A percentile compares a stretch with the other conserved stretches of the same genome.
phyloP scores from a whole-genome alignment of 2,888 invertebrate species.

The Trissonchulus sp. region DNA sequence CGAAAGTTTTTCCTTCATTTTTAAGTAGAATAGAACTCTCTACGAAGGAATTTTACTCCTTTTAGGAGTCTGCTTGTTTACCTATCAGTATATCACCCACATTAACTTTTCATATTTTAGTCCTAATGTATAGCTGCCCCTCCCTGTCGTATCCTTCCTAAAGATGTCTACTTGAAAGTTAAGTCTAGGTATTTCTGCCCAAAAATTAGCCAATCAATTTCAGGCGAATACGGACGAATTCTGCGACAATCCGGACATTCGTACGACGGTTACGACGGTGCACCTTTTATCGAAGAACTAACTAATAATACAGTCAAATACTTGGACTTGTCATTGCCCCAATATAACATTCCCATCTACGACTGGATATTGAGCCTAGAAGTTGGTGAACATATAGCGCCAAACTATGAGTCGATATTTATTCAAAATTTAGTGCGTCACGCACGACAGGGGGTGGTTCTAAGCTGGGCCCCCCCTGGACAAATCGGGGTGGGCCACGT shows the following conservation, averaged over 20 bases:
- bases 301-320: conserved; percentile 28
- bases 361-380: conserved; percentile 34
- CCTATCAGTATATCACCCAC: too few relatives aligned
- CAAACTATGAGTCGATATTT: conserved; percentile 28
- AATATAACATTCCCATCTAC: conserved; percentile 30
- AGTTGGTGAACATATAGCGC: conserved; percentile 35
- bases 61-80: too few relatives aligned
- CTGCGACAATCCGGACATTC: background rate
- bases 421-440: conserved; percentile 32
- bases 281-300: conserved; percentile 23
- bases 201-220: too few relatives aligned
- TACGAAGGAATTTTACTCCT: too few relatives aligned
- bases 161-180: too few relatives aligned
- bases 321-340: conserved; percentile 32
- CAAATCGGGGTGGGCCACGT: conserved; percentile 28
- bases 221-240: conserved; percentile 25
- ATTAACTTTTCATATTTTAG: too few relatives aligned
- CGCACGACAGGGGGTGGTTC: conserved; percentile 30
- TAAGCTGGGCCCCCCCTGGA: conserved; percentile 33
- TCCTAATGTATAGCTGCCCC: too few relatives aligned
- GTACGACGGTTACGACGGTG: conserved; percentile 29
- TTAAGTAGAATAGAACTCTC: too few relatives aligned
- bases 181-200: too few relatives aligned
- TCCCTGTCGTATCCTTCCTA: too few relatives aligned
- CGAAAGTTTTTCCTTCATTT: too few relatives aligned